phyloP scores from a whole-genome alignment of 2,888 invertebrate species.

The Phlogophora meticulosa region DNA sequence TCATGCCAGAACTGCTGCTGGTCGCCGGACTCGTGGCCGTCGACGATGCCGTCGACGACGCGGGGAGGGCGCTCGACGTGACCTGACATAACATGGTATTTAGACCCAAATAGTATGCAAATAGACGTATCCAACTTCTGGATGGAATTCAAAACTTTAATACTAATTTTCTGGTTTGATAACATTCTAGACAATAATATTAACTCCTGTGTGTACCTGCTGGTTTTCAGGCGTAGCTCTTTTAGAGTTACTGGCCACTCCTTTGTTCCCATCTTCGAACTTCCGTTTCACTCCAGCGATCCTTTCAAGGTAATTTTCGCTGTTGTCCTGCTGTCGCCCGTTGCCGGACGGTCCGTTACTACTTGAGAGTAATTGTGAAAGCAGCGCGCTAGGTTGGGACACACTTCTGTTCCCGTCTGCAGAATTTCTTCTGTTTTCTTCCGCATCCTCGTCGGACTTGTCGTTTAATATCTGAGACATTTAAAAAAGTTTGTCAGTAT shows the following conservation, averaged over 20 bases:
- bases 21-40: slow-evolving; percentile 60
- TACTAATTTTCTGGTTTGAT: slow-evolving; percentile 1
- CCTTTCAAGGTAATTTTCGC: slow-evolving; percentile 82
- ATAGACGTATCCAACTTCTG: not conserved
- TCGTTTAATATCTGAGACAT: slow-evolving; percentile 94
- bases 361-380: slow-evolving; percentile 88
- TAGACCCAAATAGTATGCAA: not conserved
- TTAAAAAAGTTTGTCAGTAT: not conserved
- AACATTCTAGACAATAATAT: not conserved
- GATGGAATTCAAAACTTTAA: not conserved
- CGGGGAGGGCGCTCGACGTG: slow-evolving; percentile 90
- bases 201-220: slow-evolving; percentile 76
- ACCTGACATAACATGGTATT: slow-evolving; percentile 76
- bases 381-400: slow-evolving; percentile 89
- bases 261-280: slow-evolving; percentile 89
- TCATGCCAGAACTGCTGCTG: slow-evolving; percentile 82
- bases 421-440: slow-evolving; percentile 90
- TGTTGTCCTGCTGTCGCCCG: slow-evolving; percentile 79
- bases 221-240: slow-evolving; percentile 88
- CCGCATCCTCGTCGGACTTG: slow-evolving; percentile 95
- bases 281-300: slow-evolving; percentile 85
- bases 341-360: slow-evolving; percentile 83
- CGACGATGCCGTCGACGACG: slow-evolving; percentile 84
- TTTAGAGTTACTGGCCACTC: slow-evolving; percentile 92
- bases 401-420: slow-evolving; percentile 73